These are phyloP conservation scores for Salminus brasiliensis DNA, from an alignment of 2,113 vertebrate genomes.

Conservation along the genomic window DNA sequence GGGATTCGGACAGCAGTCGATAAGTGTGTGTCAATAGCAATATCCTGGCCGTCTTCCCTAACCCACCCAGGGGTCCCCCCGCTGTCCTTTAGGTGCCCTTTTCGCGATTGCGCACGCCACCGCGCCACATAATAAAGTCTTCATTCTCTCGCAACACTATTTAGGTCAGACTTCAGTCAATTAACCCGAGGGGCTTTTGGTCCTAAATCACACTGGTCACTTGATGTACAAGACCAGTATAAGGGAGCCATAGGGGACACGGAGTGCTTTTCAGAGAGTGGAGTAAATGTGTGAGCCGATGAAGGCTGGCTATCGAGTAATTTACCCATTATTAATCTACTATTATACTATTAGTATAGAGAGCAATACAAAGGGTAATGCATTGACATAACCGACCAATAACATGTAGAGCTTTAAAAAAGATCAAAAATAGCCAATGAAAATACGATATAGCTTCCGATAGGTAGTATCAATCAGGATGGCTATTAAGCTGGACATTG, in stretches of 20 bases:
- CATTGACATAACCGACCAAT: no score
- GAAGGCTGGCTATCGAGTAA: background rate
- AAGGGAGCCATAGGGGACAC: background rate
- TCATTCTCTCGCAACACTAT: conserved; percentile 68
- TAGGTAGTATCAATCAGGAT: no score
- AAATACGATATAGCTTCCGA: no score
- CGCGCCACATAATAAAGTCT: conserved; percentile 66
- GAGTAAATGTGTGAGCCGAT: background rate
- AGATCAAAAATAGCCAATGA: no score
- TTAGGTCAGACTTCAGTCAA: conserved; percentile 73
- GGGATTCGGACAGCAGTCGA: conserved; percentile 34
- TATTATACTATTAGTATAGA: no score
- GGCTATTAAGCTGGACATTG: no score
- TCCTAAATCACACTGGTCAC: conserved; percentile 49
- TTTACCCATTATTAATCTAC: no score
- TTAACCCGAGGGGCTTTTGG: conserved; percentile 62
- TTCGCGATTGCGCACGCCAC: conserved; percentile 16
- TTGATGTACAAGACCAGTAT: background rate
- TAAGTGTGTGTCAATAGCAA: conserved; percentile 59
- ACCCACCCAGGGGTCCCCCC: conserved; percentile 29
- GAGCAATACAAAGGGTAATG: no score
- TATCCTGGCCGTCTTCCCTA: conserved; percentile 53
- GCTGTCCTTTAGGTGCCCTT: conserved; percentile 43
- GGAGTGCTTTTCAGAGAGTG: background rate
- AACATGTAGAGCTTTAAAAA: no score